Evolutionary conservation across 2,888 invertebrate species (phyloP), one percentile per base, ranked within the genome.

Genomic region (Drosophila algonquin): DNA sequence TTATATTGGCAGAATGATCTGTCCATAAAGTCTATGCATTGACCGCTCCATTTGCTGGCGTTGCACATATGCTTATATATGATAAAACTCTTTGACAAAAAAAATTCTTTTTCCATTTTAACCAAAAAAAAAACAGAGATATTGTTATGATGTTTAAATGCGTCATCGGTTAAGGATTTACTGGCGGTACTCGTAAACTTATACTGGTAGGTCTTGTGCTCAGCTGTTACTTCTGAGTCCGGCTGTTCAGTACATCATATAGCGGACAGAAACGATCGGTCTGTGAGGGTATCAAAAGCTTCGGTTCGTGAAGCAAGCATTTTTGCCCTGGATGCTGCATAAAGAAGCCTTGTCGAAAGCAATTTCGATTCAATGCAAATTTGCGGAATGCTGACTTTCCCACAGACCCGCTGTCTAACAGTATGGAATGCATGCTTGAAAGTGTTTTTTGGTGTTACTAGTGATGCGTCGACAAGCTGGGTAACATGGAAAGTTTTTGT

Each of bases 391-490:
- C 70, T 77, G 75, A 71, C 63, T 75, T 71, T 71, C 59, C 55
- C 76, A 71, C 47, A 60, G 67, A 59, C 69, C 54, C 71, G 77
- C 60, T 54, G 63, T 77, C 63, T 67, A 75, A 63, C 69, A 57
- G 65, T 79, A 78, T 73, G 80, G 62, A 73, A 76, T 78, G 79
- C 79, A 73, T 70, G 54, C 60, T 64, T 75, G 74, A 18, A 32
- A 73, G 68, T 76, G 75, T 74, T 77, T 73, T 73, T 73, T 45
- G 44, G 24, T 59, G 76, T 61, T 48, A 64, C 61, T 77, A 69
- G 51, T 32, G 35, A 63, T 55, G 59, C 55, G 46, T 32, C 54
- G 67, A 75, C 75, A 75, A 48, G 48, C 47, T 24, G 44, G 35
- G 44, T 56, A 61, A 76, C 58, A 16, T 46, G 35, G 58, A 56